Conservation (phyloP, 2,113 vertebrate genomes). For the Collichthys lucidus region DNA sequence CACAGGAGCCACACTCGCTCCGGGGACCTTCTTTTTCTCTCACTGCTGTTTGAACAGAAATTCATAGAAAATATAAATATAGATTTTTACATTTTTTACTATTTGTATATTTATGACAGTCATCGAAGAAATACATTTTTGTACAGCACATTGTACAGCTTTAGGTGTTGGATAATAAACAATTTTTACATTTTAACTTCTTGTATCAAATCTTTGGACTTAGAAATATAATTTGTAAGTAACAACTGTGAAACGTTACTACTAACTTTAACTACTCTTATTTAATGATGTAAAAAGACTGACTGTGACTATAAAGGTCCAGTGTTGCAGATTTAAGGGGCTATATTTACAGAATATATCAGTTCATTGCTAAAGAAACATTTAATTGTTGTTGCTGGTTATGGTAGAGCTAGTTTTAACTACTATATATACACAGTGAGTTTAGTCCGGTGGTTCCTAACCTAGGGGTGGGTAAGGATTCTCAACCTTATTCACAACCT, state of each 20-base stretch:
- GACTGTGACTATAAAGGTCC: not conserved
- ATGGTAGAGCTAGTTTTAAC: not conserved
- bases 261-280: not conserved
- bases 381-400: not conserved
- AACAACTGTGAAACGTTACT: not conserved
- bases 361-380: not conserved
- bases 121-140: not conserved
- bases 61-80: not conserved
- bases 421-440: not conserved
- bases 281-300: not conserved
- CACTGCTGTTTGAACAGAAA: not conserved
- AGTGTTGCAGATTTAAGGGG: no score
- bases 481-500: no score
- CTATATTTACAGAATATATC: no score
- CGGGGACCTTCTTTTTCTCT: not conserved
- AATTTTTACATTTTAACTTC: not conserved
- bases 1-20: not conserved
- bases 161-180: slow-evolving; percentile 27
- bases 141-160: not conserved
- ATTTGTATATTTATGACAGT: slow-evolving; percentile 7
- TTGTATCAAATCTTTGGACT: not conserved
- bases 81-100: slow-evolving; percentile 12
- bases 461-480: no score
- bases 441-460: not conserved
- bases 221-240: not conserved